Conservation (phyloP, 2,113 vertebrate genomes). For the Scomber scombrus region DNA sequence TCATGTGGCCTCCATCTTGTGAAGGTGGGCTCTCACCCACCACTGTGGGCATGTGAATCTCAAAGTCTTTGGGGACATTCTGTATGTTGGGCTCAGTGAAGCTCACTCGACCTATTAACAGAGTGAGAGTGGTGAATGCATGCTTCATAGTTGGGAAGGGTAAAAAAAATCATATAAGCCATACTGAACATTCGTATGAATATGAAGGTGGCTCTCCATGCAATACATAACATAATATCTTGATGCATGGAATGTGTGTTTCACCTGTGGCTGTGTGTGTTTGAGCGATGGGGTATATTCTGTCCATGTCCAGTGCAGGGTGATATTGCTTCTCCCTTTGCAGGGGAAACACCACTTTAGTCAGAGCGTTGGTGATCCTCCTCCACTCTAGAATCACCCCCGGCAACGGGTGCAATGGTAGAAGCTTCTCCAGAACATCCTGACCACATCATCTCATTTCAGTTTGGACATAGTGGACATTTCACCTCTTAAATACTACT, state of each 20-base stretch:
- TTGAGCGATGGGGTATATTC: slow-evolving; percentile 92
- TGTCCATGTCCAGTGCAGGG: slow-evolving; percentile 90
- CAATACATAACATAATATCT: not conserved
- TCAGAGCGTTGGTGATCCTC: slow-evolving; percentile 94
- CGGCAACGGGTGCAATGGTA: slow-evolving; percentile 90
- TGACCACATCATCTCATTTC: slow-evolving; percentile 69
- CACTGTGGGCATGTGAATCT: slow-evolving; percentile 91
- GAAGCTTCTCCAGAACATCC: slow-evolving; percentile 95
- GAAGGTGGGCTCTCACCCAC: slow-evolving; percentile 91
- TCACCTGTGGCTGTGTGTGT: slow-evolving; percentile 96
- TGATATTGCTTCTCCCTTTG: slow-evolving; percentile 91
- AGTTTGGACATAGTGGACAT: not conserved
- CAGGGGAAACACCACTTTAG: slow-evolving; percentile 95
- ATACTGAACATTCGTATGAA: not conserved
- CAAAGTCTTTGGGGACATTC: slow-evolving; percentile 97
- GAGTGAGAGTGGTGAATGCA: slow-evolving; percentile 12
- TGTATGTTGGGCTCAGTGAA: slow-evolving; percentile 98
- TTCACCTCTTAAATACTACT: not conserved
- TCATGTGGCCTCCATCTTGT: slow-evolving; percentile 62
- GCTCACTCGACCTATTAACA: slow-evolving; percentile 89
- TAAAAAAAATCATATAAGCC: not conserved
- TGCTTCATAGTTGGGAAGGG: too few relatives aligned
- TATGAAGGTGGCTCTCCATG: not conserved
- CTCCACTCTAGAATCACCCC: slow-evolving; percentile 96
- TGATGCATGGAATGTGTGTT: not conserved